A percentile compares a stretch with the other conserved stretches of the same genome.
Evolutionary conservation across 2,888 invertebrate species (phyloP).

Genomic region (Sphaerophoria rueppellii): DNA sequence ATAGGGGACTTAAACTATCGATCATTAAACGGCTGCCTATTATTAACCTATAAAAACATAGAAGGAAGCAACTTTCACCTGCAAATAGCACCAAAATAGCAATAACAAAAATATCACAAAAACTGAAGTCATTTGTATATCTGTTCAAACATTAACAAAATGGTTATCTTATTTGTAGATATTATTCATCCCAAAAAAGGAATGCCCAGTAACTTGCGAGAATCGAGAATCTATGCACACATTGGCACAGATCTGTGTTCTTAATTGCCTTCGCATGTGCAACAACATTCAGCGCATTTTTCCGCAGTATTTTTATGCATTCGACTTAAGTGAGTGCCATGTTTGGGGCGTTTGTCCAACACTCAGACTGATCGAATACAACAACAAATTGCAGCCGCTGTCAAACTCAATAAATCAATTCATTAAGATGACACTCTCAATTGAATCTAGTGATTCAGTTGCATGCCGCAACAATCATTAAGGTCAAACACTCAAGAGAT

Average conservation of each 20-base stretch:
- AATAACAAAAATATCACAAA: neutral
- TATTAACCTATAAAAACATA: no score
- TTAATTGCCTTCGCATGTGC: constrained; percentile 48
- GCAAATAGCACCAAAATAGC: neutral
- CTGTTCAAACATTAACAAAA: no score
- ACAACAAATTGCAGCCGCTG: constrained; percentile 39
- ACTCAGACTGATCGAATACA: neutral
- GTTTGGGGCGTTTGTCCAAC: constrained; percentile 10
- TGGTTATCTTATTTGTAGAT: no score
- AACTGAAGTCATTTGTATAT: no score
- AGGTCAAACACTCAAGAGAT: constrained; percentile 38
- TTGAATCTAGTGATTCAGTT: constrained; percentile 56
- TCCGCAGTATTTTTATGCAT: constrained; percentile 4
- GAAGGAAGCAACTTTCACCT: no score
- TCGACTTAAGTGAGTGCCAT: neutral
- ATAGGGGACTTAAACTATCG: no score
- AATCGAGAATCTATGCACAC: constrained; percentile 6
- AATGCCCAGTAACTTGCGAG: neutral
- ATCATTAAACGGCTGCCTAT: no score
- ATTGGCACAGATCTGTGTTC: constrained; percentile 53
- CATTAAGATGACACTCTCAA: constrained; percentile 58
- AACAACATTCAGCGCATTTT: constrained; percentile 28
- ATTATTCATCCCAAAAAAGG: no score
- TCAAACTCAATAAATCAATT: constrained; percentile 69
- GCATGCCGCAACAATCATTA: constrained; percentile 63